phyloP scores from a whole-genome alignment of 1,140 invertebrate genomes.

The Cyphomyrmex costatus region DNA sequence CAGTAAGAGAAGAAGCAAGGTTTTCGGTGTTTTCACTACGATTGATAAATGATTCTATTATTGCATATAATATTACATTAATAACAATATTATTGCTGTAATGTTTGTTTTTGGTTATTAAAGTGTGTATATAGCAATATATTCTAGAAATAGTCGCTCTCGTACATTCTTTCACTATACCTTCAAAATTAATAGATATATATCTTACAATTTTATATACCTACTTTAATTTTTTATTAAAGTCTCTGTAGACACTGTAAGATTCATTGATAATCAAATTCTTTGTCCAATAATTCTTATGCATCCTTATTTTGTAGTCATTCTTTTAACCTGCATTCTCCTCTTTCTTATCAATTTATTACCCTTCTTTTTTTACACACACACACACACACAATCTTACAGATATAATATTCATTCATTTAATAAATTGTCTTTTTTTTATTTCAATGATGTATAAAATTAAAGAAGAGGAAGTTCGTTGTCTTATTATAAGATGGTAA shows the following conservation, averaged over 20 bases:
- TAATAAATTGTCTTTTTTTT: neutral
- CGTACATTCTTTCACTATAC: slow-evolving; percentile 46
- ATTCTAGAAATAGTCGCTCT: slow-evolving; percentile 75
- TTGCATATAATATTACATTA: slow-evolving; percentile 84
- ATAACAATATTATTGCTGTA: slow-evolving; percentile 86
- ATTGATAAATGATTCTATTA: slow-evolving; percentile 86
- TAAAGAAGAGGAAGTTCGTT: neutral
- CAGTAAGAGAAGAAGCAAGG: slow-evolving; percentile 79
- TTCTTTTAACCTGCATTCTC: neutral
- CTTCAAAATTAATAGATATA: neutral
- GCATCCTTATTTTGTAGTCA: neutral
- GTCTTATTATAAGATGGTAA: neutral
- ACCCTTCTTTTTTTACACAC: too few relatives aligned
- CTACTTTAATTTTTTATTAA: slow-evolving; percentile 13
- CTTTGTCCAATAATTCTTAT: neutral
- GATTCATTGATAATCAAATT: neutral
- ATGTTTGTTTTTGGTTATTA: slow-evolving; percentile 87
- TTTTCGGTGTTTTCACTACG: slow-evolving; percentile 86
- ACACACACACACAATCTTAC: too few relatives aligned
- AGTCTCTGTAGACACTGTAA: neutral
- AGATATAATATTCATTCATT: too few relatives aligned
- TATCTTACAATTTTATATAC: neutral
- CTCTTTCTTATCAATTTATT: too few relatives aligned
- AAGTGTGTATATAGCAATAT: slow-evolving; percentile 87
- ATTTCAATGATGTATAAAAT: neutral